Percentiles rank a stretch among this genome's conserved stretches.
Evolutionary conservation across 2,113 vertebrate species (phyloP).

Genomic region (Tringa solitaria): DNA sequence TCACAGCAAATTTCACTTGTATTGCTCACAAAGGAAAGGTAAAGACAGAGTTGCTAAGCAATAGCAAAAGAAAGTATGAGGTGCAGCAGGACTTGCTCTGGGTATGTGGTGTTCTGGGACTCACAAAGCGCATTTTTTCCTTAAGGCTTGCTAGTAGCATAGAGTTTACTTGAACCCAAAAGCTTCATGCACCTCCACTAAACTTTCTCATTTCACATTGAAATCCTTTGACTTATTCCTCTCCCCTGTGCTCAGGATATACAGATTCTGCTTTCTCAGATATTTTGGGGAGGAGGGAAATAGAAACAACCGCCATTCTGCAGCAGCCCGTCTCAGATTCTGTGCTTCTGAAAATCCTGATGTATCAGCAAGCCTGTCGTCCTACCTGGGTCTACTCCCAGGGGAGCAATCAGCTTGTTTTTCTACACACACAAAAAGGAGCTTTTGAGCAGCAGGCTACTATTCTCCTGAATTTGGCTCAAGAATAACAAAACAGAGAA

Average conservation of each 20-base stretch:
- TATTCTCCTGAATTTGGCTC: neutral
- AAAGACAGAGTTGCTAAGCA: neutral
- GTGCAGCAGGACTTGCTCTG: neutral
- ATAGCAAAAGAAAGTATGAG: neutral
- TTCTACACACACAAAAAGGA: neutral
- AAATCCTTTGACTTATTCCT: neutral
- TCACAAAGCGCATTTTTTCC: neutral
- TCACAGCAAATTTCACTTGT: neutral
- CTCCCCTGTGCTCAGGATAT: neutral
- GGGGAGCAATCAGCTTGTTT: neutral
- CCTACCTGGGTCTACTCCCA: neutral
- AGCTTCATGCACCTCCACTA: neutral
- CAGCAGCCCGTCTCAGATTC: neutral
- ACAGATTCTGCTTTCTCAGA: neutral
- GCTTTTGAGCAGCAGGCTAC: neutral
- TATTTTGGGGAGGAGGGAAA: neutral
- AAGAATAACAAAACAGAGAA: neutral
- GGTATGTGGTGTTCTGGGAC: neutral
- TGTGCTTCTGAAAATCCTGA: neutral
- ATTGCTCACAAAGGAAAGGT: neutral
- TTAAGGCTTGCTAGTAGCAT: accelerated
- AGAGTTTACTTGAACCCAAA: neutral
- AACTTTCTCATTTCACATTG: neutral
- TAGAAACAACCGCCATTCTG: neutral
- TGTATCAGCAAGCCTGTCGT: neutral